phyloP scores from a whole-genome alignment of 1,140 invertebrate species.

The Melipona quadrifasciata region DNA sequence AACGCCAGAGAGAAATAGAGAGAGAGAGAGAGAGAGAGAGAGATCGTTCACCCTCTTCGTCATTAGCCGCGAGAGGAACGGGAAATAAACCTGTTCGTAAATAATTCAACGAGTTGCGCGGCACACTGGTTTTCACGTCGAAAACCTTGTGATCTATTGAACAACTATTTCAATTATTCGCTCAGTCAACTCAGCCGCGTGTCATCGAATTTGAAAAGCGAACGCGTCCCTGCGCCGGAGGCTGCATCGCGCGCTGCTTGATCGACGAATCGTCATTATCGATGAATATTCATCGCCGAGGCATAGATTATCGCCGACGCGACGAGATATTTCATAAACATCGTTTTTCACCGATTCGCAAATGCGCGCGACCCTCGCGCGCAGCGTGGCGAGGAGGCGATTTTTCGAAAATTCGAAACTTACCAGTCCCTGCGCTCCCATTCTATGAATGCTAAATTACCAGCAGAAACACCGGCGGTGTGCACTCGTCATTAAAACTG shows the following conservation, averaged over 20 bases:
- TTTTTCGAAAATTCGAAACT: slow-evolving; percentile 53
- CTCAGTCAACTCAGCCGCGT: neutral
- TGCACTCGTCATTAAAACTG: slow-evolving; percentile 63
- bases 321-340: too few relatives aligned
- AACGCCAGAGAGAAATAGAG: neutral
- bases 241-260: neutral
- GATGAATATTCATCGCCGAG: neutral
- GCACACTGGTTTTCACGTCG: neutral
- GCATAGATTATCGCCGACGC: neutral
- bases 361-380: too few relatives aligned
- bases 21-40: neutral
- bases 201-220: neutral
- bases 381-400: slow-evolving; percentile 7
- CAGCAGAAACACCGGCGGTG: slow-evolving; percentile 36
- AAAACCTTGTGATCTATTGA: neutral
- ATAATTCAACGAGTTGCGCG: neutral
- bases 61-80: neutral
- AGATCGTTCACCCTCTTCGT: neutral
- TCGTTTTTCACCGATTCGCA: too few relatives aligned
- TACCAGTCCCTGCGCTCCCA: slow-evolving; percentile 64
- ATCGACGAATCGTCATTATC: neutral
- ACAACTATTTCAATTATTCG: neutral
- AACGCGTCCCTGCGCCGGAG: neutral
- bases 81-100: neutral
- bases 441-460: slow-evolving; percentile 74